phyloP scores from a whole-genome alignment of 2,888 invertebrate species.

The Plagodis pulveraria region DNA sequence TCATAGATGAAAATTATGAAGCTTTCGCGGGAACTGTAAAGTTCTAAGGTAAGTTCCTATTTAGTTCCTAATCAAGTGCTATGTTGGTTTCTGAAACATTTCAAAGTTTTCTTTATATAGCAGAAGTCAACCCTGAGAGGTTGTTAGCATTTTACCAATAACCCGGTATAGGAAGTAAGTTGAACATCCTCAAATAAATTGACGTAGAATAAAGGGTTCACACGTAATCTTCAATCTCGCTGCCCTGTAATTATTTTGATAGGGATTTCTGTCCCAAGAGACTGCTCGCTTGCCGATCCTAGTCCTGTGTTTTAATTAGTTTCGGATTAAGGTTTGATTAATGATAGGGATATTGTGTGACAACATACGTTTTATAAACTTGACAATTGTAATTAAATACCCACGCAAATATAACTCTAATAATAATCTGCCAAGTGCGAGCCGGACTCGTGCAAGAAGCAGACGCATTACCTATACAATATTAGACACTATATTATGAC shows the following conservation, averaged over 20 bases:
- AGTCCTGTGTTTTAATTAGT: background rate
- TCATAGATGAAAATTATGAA: constrained; percentile 20
- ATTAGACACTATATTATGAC: no score
- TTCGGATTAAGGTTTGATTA: background rate
- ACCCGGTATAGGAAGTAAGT: no score
- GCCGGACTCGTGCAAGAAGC: no score
- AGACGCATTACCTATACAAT: no score
- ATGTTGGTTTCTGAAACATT: no score
- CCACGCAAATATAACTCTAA: no score
- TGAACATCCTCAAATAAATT: background rate
- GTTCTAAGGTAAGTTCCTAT: background rate
- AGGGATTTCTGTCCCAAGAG: constrained; percentile 6
- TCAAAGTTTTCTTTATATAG: no score
- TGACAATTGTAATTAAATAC: no score
- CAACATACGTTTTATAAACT: background rate
- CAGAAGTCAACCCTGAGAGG: no score
- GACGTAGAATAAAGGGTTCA: background rate
- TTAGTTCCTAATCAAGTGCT: constrained; percentile 4
- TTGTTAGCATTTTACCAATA: no score
- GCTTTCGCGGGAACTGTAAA: constrained; percentile 1
- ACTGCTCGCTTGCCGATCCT: background rate
- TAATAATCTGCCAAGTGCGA: no score
- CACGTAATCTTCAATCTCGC: background rate
- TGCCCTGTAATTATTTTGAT: constrained; percentile 16
- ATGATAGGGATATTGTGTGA: background rate